A percentile compares a stretch with the other conserved stretches of the same genome.
Conservation (phyloP, 1,140 invertebrate species). For the Monomorium pharaonis region DNA sequence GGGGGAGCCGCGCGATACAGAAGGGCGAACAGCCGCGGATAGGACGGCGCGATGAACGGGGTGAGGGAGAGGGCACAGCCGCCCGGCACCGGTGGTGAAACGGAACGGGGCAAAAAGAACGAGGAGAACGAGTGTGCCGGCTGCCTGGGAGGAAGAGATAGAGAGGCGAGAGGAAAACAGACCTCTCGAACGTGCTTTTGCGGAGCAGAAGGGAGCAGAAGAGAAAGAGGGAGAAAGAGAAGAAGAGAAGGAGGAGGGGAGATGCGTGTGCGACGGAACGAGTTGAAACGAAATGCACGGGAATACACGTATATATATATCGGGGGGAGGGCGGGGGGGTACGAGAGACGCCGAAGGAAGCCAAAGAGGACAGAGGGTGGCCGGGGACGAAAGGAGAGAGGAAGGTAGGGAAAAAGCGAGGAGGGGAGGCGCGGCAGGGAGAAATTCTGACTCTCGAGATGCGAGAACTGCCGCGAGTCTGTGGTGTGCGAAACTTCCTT, state of each 20-base stretch:
- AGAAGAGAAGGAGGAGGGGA: background rate
- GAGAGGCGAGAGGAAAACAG: conserved; percentile 56
- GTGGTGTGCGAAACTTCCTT: conserved; percentile 74
- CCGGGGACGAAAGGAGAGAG: conserved; percentile 6
- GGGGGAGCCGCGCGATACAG: background rate
- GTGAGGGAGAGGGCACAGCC: conserved; percentile 24
- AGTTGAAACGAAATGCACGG: conserved; percentile 70
- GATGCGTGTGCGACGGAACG: conserved; percentile 59
- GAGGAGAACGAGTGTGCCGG: conserved; percentile 67
- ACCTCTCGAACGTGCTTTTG: conserved; percentile 56
- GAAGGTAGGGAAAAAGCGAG: conserved; percentile 24
- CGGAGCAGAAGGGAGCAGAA: conserved; percentile 55
- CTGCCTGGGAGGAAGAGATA: conserved; percentile 64
- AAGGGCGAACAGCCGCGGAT: conserved; percentile 66
- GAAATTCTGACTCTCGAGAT: conserved; percentile 73
- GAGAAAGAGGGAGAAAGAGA: conserved; percentile 28
- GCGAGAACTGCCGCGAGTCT: conserved; percentile 69
- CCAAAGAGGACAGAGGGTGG: conserved; percentile 40
- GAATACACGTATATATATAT: conserved; percentile 74
- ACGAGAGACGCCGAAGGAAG: conserved; percentile 66
- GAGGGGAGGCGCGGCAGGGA: conserved; percentile 26
- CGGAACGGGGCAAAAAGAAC: conserved; percentile 73
- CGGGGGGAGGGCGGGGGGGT: too few species aligned
- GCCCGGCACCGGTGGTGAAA: conserved; percentile 65
- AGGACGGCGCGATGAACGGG: background rate